Evolutionary conservation across 1,140 invertebrate genomes (phyloP), one percentile per base, ranked within the genome.

Genomic region (Drosophila repletoides): DNA sequence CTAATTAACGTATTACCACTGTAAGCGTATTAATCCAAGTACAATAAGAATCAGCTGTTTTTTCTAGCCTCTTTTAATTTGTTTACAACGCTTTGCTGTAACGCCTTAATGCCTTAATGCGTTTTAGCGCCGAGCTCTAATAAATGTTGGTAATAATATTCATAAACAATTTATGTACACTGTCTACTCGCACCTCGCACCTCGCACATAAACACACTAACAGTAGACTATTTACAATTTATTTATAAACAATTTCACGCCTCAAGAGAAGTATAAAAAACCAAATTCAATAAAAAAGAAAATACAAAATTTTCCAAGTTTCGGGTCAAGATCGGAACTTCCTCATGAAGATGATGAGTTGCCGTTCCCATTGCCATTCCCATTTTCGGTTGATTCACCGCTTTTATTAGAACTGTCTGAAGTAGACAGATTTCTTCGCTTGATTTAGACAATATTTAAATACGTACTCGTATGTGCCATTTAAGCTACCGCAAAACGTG

Each of bases 401-500:
- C 9, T 21, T 10, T 31, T 40, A n/a, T 22, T 21, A 36, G n/a
- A 53, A 22, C 12, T 63, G 26, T n/a, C n/a, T 46, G 22, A 28
- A 41, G n/a, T 24, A 28, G 55, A 43, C 45, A 60, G 36, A 29
- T 45, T 48, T 21, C 9, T 15, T 19, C 9, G 33, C n/a, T 29
- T 51, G 21, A 45, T 40, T 69, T 41, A 43, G 29, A 58, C 7
- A 26, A 48, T 53, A 48, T 56, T 56, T 56, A 56, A 55, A 41
- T 40, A 29, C 10, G 52, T 61, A 61, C 29, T 31, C 10, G 52
- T 61, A 61, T 38, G 12, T 55, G 56, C 1, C 15, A 56, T 14
- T 38, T 45, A 74, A 84, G 73, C 74, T 29, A 75, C 80, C 80
- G 80, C 79, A 79, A 67, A 86, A 76, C 77, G 64, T 84, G 73